phyloP scores from a whole-genome alignment of 1,140 invertebrate species.

The Diabrotica undecimpunctata region DNA sequence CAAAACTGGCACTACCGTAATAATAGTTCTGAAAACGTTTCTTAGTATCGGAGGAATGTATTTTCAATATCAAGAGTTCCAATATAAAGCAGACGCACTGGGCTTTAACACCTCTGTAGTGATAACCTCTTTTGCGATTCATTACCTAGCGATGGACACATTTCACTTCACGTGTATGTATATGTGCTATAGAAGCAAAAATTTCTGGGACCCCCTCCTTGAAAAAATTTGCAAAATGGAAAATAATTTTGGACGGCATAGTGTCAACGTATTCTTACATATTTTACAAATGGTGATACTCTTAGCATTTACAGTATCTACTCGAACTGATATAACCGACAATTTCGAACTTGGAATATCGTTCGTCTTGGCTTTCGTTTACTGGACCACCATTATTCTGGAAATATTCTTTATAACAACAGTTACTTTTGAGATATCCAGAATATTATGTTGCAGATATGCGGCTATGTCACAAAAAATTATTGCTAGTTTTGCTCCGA shows the following conservation, averaged over 20 bases:
- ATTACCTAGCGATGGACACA: too few relatives aligned
- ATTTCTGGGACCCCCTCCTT: not conserved
- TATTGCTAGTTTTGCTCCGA: not conserved
- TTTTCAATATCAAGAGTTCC: too few relatives aligned
- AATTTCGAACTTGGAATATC: not conserved
- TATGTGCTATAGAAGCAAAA: not conserved
- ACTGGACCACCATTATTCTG: not conserved
- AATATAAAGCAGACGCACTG: too few relatives aligned
- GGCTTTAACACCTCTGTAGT: too few relatives aligned
- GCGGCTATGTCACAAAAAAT: not conserved
- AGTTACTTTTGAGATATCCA: not conserved
- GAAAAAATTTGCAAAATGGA: not conserved
- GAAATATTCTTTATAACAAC: not conserved
- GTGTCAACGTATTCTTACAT: not conserved
- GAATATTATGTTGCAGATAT: not conserved
- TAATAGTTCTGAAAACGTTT: too few relatives aligned
- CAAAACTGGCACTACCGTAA: too few relatives aligned
- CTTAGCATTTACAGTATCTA: not conserved
- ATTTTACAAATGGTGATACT: not conserved
- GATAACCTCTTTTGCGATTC: too few relatives aligned
- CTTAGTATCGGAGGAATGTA: too few relatives aligned
- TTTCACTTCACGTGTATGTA: too few relatives aligned
- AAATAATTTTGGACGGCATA: not conserved
- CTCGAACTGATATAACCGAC: not conserved
- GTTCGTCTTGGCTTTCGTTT: not conserved